Base-by-base conservation (phyloP, 1,140 invertebrate species). In the Rhopalosiphum maidis region DNA sequence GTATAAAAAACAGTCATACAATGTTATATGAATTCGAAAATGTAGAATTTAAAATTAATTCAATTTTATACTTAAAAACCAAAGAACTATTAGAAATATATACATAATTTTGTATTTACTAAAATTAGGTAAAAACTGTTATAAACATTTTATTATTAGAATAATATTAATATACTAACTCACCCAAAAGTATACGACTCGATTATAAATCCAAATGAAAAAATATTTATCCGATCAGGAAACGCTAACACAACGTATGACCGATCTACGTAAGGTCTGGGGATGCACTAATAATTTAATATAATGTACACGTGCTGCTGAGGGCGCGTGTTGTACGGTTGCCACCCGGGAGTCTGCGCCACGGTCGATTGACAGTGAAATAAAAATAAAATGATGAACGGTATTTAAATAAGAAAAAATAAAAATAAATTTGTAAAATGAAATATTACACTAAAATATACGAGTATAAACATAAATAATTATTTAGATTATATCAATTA, bases 241-340 rank as follows among this genome's bases (percentile, higher is more conserved):
- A 55, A 90, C 37, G 22, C 37, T 55, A 35, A 55, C 51, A 55
- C 48, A 35, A 89, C 54, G 55, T 41, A 68, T 43, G 89, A 60
- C 89, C 89, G 54, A 25, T 21, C 23, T 25, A 6, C 89, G 89
- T 68, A 6, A 21, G 41, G 54, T 21, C 88, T 90, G 51, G 88
- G 88, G 88, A 90, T 90, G 88, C 37, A 90, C 88, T 90, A 30
- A 90, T 54, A 21, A 60, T 90, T 60, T 60, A 89, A 25, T 89
- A 55, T 55, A 89, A 54, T 30, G 88, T 89, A 90, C 89, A 90
- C 89, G 89, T 90, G 89, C 89, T 90, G 89, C 89, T 41, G 89
- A 41, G 89, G 89, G 89, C 89, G 89, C 89, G 55, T 90, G 89
- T 30, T 68, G 89, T 55, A 37, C 23, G 2, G 25, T 54, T 21